These are phyloP conservation scores for Orchestes rusci DNA, from an alignment of 2,888 invertebrate genomes.

Conservation along the genomic window DNA sequence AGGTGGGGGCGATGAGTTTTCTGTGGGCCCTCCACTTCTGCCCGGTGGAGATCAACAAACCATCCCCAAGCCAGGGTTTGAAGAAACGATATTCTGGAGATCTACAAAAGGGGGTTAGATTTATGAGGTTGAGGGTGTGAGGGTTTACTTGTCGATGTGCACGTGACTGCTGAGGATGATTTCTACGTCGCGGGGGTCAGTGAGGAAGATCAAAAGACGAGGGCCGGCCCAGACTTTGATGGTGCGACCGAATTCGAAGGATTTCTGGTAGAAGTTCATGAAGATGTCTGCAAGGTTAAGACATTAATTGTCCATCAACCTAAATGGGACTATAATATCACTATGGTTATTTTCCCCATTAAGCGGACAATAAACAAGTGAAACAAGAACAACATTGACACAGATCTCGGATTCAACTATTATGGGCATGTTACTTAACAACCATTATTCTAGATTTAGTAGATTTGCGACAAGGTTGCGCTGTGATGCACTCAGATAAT, in stretches of 20 bases:
- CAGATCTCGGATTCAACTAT: no score
- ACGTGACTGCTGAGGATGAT: conserved; percentile 71
- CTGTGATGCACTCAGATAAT: no score
- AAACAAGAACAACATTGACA: no score
- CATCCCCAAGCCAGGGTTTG: conserved; percentile 78
- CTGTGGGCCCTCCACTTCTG: conserved; percentile 81
- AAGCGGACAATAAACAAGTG: no score
- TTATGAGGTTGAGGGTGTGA: no score
- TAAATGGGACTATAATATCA: no score
- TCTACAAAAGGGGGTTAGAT: no score
- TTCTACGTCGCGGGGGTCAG: conserved; percentile 72
- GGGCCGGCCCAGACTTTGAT: conserved; percentile 72
- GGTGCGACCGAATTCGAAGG: conserved; percentile 51
- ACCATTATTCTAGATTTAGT: no score
- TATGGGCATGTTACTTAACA: no score
- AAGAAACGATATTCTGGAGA: conserved; percentile 34
- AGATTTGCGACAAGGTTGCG: no score
- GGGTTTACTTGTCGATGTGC: conserved; percentile 70
- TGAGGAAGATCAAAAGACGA: conserved; percentile 64
- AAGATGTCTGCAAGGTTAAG: conserved; percentile 48
- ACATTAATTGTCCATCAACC: no score
- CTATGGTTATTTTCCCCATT: no score
- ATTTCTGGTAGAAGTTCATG: conserved; percentile 50
- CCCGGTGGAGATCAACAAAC: conserved; percentile 75
- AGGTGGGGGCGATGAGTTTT: conserved; percentile 80